Percentiles rank a stretch among this genome's conserved stretches.
Evolutionary conservation across 2,113 vertebrate genomes (phyloP).

Genomic region (Sylvia atricapilla): DNA sequence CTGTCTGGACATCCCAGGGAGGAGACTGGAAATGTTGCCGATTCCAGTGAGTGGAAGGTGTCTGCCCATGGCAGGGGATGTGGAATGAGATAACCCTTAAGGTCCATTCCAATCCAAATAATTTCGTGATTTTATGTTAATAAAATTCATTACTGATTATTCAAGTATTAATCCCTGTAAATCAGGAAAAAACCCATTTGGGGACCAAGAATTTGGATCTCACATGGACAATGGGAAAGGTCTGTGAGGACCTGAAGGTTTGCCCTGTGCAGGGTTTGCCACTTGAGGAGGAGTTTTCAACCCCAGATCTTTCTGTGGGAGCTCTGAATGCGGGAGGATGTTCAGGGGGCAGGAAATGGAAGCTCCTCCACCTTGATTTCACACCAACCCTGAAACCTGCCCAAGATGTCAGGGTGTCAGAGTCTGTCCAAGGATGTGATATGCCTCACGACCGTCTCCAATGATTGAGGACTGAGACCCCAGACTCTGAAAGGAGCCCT

Average conservation of each 20-base stretch:
- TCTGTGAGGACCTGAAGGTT: too few species aligned
- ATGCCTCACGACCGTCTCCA: too few species aligned
- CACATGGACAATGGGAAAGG: background rate
- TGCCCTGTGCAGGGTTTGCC: background rate
- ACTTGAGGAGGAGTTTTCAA: background rate
- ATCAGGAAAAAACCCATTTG: background rate
- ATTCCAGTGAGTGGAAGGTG: background rate
- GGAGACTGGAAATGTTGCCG: background rate
- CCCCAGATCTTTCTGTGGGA: background rate
- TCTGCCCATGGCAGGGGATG: background rate
- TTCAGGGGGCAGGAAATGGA: background rate
- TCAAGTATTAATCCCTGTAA: background rate
- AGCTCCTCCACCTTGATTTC: background rate
- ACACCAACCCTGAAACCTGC: background rate
- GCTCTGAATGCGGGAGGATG: accelerated
- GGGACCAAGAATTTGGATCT: background rate
- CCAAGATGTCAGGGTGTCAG: background rate
- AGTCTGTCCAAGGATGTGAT: too few species aligned
- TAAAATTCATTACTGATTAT: background rate
- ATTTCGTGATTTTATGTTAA: too few species aligned
- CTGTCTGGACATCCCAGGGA: background rate
- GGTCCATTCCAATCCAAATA: background rate
- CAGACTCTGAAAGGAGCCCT: too few species aligned
- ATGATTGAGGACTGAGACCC: too few species aligned
- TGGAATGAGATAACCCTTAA: background rate